Conservation (phyloP, 2,797 vertebrate genomes). For the Esox masquinongy region DNA sequence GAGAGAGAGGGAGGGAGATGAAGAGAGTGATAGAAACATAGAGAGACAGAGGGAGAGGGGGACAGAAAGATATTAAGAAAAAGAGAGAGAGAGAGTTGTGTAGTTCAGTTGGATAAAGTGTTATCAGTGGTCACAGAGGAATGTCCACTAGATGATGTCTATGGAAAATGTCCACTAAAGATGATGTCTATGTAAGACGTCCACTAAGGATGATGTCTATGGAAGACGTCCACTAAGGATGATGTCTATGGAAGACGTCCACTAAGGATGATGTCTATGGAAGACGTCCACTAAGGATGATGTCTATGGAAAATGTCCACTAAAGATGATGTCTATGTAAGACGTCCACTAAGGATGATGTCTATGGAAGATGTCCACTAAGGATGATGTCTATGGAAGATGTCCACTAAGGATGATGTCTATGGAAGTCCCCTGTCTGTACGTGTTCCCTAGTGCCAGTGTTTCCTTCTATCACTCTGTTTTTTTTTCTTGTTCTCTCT, state of each 20-base stretch:
- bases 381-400: too few species aligned
- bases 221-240: too few species aligned
- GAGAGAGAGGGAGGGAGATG: background rate
- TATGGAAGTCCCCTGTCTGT: background rate
- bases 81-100: background rate
- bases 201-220: too few species aligned
- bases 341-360: too few species aligned
- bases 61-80: background rate
- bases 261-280: too few species aligned
- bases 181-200: too few species aligned
- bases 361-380: too few species aligned
- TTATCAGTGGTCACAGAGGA: too few species aligned
- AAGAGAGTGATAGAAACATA: background rate
- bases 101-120: background rate
- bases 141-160: background rate
- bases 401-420: background rate
- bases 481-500: constrained; percentile 6
- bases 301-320: too few species aligned
- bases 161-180: too few species aligned
- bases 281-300: too few species aligned
- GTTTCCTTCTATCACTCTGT: constrained; percentile 16
- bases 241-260: background rate
- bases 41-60: background rate
- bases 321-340: background rate
- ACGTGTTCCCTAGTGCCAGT: background rate